Evolutionary conservation across 1,140 invertebrate genomes (phyloP).

Genomic region (Teleopsis dalmanni): DNA sequence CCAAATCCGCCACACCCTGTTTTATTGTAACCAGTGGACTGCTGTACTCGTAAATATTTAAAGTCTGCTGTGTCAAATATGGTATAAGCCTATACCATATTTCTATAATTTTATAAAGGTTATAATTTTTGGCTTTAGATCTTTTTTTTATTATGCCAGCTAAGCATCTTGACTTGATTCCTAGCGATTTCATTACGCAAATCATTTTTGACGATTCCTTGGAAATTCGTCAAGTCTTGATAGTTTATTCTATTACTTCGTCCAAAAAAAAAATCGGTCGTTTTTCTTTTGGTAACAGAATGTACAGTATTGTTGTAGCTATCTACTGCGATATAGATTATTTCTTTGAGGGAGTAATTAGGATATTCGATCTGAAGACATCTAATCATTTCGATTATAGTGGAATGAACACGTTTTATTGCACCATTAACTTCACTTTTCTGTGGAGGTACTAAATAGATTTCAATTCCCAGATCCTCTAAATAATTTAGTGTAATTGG

Average conservation of each 20-base stretch:
- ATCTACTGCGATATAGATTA: slow-evolving; percentile 5
- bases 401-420: slow-evolving; percentile 8
- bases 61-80: too few relatives aligned
- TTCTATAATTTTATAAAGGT: too few relatives aligned
- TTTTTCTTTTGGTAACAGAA: slow-evolving; percentile 1
- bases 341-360: background rate
- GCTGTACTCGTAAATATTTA: too few relatives aligned
- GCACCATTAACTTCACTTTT: slow-evolving; percentile 8
- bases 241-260: background rate
- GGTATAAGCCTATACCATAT: too few relatives aligned
- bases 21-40: too few relatives aligned
- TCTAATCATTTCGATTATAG: slow-evolving; percentile 10
- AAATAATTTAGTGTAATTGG: too few relatives aligned
- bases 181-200: background rate
- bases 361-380: background rate
- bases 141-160: background rate
- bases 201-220: background rate
- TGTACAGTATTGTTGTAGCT: slow-evolving; percentile 6
- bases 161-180: background rate
- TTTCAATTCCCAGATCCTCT: slow-evolving; percentile 1
- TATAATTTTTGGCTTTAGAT: too few relatives aligned
- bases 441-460: background rate
- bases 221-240: background rate
- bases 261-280: background rate
- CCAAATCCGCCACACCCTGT: too few relatives aligned